These are phyloP conservation scores for Poeciliopsis paucimaculata DNA, from an alignment of 2,797 vertebrate species.

Conservation along the genomic window DNA sequence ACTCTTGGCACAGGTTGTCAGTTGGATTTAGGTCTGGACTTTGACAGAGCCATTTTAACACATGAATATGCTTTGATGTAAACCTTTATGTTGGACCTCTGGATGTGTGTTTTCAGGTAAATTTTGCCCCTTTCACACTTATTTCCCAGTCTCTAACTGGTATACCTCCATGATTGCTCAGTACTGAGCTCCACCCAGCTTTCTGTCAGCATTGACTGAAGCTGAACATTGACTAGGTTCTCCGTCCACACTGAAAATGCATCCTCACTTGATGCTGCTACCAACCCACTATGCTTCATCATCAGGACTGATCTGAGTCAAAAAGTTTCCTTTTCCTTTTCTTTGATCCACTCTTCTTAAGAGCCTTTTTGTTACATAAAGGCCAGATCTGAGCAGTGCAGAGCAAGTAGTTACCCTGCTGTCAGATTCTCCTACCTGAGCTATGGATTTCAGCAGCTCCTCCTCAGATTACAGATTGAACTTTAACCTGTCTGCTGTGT, in stretches of 20 bases:
- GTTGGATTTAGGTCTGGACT: neutral
- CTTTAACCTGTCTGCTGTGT: neutral
- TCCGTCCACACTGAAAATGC: neutral
- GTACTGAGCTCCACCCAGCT: neutral
- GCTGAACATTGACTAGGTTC: neutral
- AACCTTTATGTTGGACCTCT: neutral
- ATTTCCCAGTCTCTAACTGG: neutral
- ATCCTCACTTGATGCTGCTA: neutral
- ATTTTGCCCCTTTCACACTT: neutral
- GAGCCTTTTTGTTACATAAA: neutral
- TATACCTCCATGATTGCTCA: neutral
- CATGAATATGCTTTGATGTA: neutral
- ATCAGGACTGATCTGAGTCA: neutral
- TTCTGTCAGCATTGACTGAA: neutral
- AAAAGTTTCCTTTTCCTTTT: neutral
- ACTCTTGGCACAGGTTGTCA: neutral
- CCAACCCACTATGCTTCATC: neutral
- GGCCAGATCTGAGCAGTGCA: neutral
- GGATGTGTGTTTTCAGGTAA: neutral
- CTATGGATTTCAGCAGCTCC: neutral
- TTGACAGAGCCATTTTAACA: neutral
- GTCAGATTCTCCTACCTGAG: neutral
- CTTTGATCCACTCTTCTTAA: neutral
- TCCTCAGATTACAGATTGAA: neutral
- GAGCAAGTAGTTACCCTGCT: neutral